phyloP scores from a whole-genome alignment of 2,113 vertebrate genomes.

The Malurus cyaneus region DNA sequence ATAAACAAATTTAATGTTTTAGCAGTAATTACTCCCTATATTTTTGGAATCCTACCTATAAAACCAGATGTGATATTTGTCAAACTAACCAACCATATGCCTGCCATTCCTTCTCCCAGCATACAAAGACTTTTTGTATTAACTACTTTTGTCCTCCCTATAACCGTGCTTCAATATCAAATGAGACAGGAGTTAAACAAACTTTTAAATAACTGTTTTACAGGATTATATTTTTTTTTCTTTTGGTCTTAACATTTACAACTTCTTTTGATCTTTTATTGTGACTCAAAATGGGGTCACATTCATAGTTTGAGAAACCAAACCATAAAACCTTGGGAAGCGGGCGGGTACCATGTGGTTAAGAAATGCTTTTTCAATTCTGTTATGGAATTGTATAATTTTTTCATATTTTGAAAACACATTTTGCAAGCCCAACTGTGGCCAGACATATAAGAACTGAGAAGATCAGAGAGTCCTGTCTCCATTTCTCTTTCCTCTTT shows the following conservation, averaged over 20 bases:
- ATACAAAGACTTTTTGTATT: not conserved
- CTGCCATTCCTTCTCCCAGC: not conserved
- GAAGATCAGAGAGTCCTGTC: not conserved
- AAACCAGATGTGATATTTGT: not conserved
- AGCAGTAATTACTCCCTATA: not conserved
- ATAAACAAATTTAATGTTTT: not conserved
- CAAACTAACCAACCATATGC: not conserved
- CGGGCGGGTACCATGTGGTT: not conserved
- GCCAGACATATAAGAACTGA: not conserved
- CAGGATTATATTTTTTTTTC: not conserved
- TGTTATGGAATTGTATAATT: not conserved
- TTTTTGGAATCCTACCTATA: not conserved
- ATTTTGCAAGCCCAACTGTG: not conserved
- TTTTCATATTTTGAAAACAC: not conserved
- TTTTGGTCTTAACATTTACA: not conserved
- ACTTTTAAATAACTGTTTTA: not conserved
- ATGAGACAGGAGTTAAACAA: not conserved
- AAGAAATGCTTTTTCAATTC: not conserved
- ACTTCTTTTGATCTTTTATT: not conserved
- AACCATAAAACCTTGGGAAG: not conserved
- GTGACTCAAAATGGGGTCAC: not conserved
- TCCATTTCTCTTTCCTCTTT: not conserved
- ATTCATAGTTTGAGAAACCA: not conserved
- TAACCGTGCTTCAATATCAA: not conserved
- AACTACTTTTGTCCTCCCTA: not conserved